These are phyloP conservation scores for Propithecus deckenii DNA, from an alignment of 2,797 vertebrate genomes.

Conservation along the genomic window DNA sequence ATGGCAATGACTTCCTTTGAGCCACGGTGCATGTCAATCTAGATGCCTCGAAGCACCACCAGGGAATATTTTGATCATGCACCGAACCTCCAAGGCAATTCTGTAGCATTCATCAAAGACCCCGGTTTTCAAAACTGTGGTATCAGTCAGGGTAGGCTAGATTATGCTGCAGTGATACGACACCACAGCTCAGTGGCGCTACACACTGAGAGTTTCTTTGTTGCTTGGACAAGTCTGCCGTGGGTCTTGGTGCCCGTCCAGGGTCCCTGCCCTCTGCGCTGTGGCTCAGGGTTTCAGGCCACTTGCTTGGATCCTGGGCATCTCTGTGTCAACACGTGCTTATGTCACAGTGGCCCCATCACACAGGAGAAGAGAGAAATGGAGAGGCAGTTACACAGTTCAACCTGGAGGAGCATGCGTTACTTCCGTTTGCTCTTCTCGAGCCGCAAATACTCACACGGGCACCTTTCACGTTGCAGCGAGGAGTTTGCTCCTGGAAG, in stretches of 20 bases:
- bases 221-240: neutral
- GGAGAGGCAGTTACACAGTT: rapidly evolving
- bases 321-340: rapidly evolving
- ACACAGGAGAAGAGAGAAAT: neutral
- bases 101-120: neutral
- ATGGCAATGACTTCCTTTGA: neutral
- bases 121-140: neutral
- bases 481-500: neutral
- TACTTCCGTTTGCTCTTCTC: neutral
- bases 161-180: neutral
- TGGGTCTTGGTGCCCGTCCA: neutral
- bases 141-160: neutral
- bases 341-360: too few relatives aligned
- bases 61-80: neutral
- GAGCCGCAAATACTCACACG: neutral
- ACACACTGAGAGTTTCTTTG: neutral
- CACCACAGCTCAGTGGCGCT: neutral
- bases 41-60: neutral
- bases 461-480: neutral
- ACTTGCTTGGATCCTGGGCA: neutral
- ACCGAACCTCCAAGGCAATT: neutral
- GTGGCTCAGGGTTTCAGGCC: neutral
- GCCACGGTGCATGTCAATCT: neutral
- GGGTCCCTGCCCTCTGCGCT: rapidly evolving
- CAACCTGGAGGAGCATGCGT: neutral